A percentile compares a stretch with the other conserved stretches of the same genome.
These are phyloP conservation scores for Brachypalpus laphriformis DNA, from an alignment of 2,888 invertebrate genomes.

Conservation along the genomic window DNA sequence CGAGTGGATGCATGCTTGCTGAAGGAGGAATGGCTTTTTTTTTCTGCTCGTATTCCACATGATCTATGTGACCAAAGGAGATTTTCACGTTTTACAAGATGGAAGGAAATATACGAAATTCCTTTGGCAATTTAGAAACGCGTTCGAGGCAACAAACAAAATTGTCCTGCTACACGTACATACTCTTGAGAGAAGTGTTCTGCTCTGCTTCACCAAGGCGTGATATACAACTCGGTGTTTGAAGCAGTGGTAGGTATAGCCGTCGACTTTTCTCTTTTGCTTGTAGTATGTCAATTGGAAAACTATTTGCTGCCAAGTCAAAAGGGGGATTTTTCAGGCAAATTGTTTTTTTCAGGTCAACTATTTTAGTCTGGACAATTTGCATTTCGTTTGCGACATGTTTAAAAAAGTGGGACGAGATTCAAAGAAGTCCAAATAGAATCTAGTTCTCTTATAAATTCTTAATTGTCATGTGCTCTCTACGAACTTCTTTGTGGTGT, in stretches of 20 bases:
- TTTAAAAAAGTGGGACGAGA: not conserved
- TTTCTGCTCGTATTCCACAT: conserved; percentile 27
- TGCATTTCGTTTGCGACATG: conserved; percentile 1
- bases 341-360: conserved; percentile 46
- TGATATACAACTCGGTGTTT: conserved; percentile 14
- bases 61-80: conserved; percentile 50
- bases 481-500: not conserved
- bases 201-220: conserved; percentile 18
- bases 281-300: conserved; percentile 53
- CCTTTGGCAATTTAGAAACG: conserved; percentile 56
- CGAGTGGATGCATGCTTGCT: conserved; percentile 20
- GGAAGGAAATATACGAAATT: conserved; percentile 45
- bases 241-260: not conserved
- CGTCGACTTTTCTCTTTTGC: conserved; percentile 14
- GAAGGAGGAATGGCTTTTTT: conserved; percentile 6
- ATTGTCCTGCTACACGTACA: conserved; percentile 1
- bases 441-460: not conserved
- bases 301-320: conserved; percentile 53
- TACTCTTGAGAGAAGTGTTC: not conserved
- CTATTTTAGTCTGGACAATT: not conserved
- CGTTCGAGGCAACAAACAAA: conserved; percentile 11
- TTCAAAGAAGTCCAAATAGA: conserved; percentile 9
- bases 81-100: conserved; percentile 25
- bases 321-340: conserved; percentile 1
- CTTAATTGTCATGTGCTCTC: not conserved